These are phyloP conservation scores for Lophotis ruficrista DNA, from an alignment of 2,113 vertebrate species.

Conservation along the genomic window DNA sequence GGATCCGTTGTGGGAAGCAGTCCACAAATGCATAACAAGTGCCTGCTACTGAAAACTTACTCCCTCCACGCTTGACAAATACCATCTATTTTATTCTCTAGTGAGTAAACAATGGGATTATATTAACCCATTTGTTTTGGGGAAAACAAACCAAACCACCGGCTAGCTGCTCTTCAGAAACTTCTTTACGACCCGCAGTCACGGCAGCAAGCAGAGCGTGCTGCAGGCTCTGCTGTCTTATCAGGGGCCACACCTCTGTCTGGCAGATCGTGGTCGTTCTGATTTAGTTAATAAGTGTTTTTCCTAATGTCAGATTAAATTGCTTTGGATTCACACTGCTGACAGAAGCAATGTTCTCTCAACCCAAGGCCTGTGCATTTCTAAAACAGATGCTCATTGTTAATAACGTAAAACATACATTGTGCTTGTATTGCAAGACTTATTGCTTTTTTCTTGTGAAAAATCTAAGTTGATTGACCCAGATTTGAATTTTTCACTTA, in stretches of 20 bases:
- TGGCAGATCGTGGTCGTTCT: neutral
- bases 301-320: neutral
- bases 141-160: neutral
- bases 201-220: accelerated
- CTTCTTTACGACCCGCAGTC: neutral
- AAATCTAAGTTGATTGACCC: neutral
- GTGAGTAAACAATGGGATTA: neutral
- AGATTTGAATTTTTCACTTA: neutral
- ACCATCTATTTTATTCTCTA: neutral
- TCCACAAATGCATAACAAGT: neutral
- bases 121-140: neutral
- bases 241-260: accelerated
- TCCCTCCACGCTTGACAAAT: neutral
- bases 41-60: neutral
- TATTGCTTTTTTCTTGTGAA: neutral
- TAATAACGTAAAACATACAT: neutral
- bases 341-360: neutral
- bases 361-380: neutral
- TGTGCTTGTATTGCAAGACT: neutral
- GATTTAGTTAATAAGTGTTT: neutral
- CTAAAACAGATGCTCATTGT: neutral
- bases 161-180: neutral
- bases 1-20: neutral
- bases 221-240: neutral
- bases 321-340: neutral